These are phyloP conservation scores for Plebejus anna DNA, from an alignment of 2,888 invertebrate species.

Conservation along the genomic window DNA sequence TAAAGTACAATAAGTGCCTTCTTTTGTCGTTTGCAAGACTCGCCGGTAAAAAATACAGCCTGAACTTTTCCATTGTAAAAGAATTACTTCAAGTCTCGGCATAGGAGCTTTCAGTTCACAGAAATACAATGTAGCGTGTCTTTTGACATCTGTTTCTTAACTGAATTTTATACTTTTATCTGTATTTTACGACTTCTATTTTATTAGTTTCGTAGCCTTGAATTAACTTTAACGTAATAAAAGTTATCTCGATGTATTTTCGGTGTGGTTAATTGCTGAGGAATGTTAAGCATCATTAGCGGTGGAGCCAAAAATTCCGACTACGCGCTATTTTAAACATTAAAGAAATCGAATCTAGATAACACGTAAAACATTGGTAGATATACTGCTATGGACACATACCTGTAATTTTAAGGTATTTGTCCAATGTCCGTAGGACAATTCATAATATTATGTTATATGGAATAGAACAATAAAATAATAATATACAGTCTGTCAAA, in stretches of 20 bases:
- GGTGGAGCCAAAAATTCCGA: not conserved
- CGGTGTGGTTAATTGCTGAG: slow-evolving; percentile 11
- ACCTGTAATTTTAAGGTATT: not conserved
- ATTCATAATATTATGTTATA: too few relatives aligned
- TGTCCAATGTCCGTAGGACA: too few relatives aligned
- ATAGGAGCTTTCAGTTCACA: slow-evolving; percentile 37
- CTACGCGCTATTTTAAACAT: not conserved
- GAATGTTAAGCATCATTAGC: slow-evolving; percentile 17
- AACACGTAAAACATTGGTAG: not conserved
- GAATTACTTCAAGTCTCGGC: slow-evolving; percentile 37
- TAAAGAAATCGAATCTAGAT: slow-evolving; percentile 6
- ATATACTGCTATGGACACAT: not conserved
- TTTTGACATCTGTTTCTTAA: slow-evolving; percentile 39
- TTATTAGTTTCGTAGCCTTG: slow-evolving; percentile 20
- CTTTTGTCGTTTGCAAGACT: slow-evolving; percentile 23
- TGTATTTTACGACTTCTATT: slow-evolving; percentile 28
- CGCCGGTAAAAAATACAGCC: slow-evolving; percentile 33
- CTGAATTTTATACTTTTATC: slow-evolving; percentile 36
- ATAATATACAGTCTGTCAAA: too few relatives aligned
- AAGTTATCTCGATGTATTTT: slow-evolving; percentile 17
- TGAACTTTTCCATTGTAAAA: slow-evolving; percentile 37
- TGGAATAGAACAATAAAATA: too few relatives aligned
- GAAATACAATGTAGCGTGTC: slow-evolving; percentile 37
- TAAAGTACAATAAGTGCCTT: slow-evolving; percentile 4
- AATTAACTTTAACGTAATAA: slow-evolving; percentile 19